Percentiles rank a stretch among this genome's conserved stretches.
These are phyloP conservation scores for Dasysyrphus albostriatus DNA, from an alignment of 2,888 invertebrate genomes.

Conservation along the genomic window DNA sequence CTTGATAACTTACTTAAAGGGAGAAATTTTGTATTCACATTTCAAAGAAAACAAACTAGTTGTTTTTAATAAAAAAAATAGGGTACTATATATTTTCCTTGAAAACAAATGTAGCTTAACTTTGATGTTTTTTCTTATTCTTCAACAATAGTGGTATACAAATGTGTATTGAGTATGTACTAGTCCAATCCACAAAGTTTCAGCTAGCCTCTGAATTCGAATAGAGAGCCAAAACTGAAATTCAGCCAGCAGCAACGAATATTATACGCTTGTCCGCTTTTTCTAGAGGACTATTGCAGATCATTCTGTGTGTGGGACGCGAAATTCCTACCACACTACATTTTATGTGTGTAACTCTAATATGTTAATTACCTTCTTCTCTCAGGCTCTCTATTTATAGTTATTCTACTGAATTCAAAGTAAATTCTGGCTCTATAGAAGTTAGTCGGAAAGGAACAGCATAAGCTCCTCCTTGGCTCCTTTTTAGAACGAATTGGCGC, in stretches of 20 bases:
- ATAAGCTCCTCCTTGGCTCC: background rate
- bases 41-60: too few relatives aligned
- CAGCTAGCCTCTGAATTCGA: background rate
- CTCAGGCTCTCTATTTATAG: conserved; percentile 65
- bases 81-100: background rate
- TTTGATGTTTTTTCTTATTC: background rate
- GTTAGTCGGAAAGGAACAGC: background rate
- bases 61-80: background rate
- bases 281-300: conserved; percentile 30
- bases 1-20: too few relatives aligned
- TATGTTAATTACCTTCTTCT: conserved; percentile 77
- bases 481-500: conserved; percentile 42
- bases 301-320: conserved; percentile 76
- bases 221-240: conserved; percentile 31
- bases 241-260: background rate
- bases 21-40: too few relatives aligned
- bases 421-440: background rate
- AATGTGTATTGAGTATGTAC: background rate
- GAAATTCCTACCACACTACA: conserved; percentile 76
- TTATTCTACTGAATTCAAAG: background rate
- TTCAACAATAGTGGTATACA: too few relatives aligned
- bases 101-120: background rate
- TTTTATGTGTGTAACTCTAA: conserved; percentile 77
- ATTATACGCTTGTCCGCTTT: conserved; percentile 11
- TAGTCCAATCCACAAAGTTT: background rate